A percentile compares a stretch with the other conserved stretches of the same genome.
phyloP scores from a whole-genome alignment of 2,888 invertebrate species.

The Euzophera pinguis region DNA sequence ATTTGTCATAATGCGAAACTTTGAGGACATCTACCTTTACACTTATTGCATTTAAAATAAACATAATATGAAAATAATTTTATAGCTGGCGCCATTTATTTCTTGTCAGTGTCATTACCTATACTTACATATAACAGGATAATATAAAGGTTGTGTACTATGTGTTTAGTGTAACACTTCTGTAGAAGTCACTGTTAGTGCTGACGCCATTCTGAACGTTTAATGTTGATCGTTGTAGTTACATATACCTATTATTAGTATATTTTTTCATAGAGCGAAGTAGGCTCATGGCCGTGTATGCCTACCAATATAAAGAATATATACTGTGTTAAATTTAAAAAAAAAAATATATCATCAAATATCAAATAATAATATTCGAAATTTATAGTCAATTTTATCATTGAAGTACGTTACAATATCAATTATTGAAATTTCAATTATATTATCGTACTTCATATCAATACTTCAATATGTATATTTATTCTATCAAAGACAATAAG shows the following conservation, averaged over 20 bases:
- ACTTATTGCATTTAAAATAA: too few species aligned
- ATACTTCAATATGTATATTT: neutral
- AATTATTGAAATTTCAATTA: conserved; percentile 28
- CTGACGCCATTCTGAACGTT: conserved; percentile 22
- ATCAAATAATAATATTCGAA: conserved; percentile 9
- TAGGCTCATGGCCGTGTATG: neutral
- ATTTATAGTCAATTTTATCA: conserved; percentile 34
- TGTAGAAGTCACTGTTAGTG: conserved; percentile 31
- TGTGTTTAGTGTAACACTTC: conserved; percentile 37
- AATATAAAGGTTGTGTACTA: conserved; percentile 60
- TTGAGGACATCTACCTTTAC: too few species aligned
- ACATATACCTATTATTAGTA: conserved; percentile 19
- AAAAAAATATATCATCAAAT: neutral
- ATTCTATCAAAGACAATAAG: conserved; percentile 7
- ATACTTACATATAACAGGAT: conserved; percentile 33
- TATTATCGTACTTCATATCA: conserved; percentile 13
- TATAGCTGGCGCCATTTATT: neutral
- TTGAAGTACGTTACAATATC: conserved; percentile 26
- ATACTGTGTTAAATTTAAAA: neutral
- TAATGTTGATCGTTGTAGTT: conserved; percentile 47
- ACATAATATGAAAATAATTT: too few species aligned
- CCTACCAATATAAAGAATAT: neutral
- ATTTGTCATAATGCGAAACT: too few species aligned
- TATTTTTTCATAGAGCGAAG: conserved; percentile 15
- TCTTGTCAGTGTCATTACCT: conserved; percentile 11